Conservation (phyloP, 2,113 vertebrate genomes). For the Hemiprocne comata region DNA sequence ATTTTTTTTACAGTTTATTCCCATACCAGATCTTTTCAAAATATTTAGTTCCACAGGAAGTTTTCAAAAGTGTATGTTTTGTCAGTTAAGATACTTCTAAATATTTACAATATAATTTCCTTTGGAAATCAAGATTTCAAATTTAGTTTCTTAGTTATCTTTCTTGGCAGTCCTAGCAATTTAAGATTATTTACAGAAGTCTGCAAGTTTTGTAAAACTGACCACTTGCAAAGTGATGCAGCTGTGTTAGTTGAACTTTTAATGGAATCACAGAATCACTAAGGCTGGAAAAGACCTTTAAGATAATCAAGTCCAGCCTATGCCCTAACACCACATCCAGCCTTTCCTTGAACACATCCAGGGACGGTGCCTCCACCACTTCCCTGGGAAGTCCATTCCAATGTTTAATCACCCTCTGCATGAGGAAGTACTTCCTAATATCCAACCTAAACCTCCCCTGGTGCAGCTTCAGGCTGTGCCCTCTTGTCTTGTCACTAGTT, state of each 20-base stretch:
- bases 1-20: background rate
- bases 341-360: too few species aligned
- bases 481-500: too few species aligned
- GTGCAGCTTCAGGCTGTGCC: too few species aligned
- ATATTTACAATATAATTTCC: background rate
- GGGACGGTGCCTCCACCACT: too few species aligned
- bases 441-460: too few species aligned
- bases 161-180: background rate
- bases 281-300: too few species aligned
- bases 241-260: background rate
- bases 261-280: too few species aligned
- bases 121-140: background rate
- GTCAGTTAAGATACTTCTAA: background rate
- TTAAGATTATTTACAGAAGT: background rate
- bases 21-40: background rate
- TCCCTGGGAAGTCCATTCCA: too few species aligned
- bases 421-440: too few species aligned
- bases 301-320: too few species aligned
- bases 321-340: too few species aligned
- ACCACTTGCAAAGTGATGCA: background rate
- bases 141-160: background rate
- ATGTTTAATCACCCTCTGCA: too few species aligned
- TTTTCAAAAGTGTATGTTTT: background rate
- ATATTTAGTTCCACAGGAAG: background rate
- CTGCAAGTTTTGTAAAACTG: background rate